Evolutionary conservation across 2,113 vertebrate species (phyloP).

Genomic region (Clarias gariepinus): DNA sequence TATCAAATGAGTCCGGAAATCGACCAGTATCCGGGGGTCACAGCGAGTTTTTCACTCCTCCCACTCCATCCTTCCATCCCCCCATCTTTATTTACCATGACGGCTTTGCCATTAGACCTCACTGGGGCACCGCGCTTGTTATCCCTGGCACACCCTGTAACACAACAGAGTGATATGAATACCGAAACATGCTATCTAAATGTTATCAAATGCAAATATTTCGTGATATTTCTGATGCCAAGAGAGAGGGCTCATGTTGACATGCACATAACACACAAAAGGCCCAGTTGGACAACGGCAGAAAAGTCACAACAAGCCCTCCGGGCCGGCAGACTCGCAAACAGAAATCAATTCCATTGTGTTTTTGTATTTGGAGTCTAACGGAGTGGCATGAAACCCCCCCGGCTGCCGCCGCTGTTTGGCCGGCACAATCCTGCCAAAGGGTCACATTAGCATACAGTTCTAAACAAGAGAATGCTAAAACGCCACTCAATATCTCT

Average conservation of each 20-base stretch:
- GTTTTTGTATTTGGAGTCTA: constrained; percentile 50
- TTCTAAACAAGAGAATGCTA: constrained; percentile 44
- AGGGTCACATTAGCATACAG: constrained; percentile 67
- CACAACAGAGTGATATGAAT: constrained; percentile 40
- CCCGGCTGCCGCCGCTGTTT: constrained; percentile 53
- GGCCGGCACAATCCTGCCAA: constrained; percentile 61
- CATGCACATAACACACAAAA: constrained; percentile 53
- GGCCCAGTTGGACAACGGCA: constrained; percentile 46
- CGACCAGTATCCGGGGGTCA: constrained; percentile 45
- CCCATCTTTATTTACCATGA: not conserved
- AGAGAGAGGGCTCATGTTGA: constrained; percentile 50
- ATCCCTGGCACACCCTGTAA: constrained; percentile 15
- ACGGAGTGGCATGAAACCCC: constrained; percentile 47
- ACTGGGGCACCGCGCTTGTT: constrained; percentile 20
- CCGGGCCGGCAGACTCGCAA: constrained; percentile 41
- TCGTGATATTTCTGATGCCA: constrained; percentile 50
- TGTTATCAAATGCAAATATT: constrained; percentile 61
- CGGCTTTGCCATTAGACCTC: not conserved
- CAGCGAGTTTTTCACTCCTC: not conserved
- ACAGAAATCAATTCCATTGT: constrained; percentile 56
- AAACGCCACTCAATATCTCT: constrained; percentile 20
- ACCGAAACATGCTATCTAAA: constrained; percentile 52
- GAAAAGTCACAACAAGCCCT: constrained; percentile 55
- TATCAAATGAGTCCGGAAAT: constrained; percentile 37
- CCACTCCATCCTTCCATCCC: constrained; percentile 14